Conservation (phyloP, 2,113 vertebrate species). For the Siniperca chuatsi region DNA sequence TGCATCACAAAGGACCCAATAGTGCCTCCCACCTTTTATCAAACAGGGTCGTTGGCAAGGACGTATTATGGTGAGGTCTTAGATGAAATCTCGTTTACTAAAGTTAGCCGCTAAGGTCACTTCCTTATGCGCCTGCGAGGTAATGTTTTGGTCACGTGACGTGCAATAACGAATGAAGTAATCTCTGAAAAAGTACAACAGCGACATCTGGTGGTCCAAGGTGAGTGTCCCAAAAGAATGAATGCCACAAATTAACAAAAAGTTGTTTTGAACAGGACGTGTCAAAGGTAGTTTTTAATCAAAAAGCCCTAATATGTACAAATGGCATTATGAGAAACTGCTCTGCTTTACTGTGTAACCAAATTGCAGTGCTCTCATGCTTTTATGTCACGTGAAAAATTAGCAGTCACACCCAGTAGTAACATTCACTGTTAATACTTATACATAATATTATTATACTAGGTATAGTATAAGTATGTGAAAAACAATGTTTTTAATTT, state of each 20-base stretch:
- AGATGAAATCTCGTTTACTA: neutral
- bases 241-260: neutral
- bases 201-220: conserved; percentile 44
- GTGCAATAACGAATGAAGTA: neutral
- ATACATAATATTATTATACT: neutral
- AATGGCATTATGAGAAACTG: neutral
- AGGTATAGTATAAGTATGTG: neutral
- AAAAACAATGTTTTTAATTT: conserved; percentile 3
- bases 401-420: neutral
- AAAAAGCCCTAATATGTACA: neutral
- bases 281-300: neutral
- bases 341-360: neutral
- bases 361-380: neutral
- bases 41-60: neutral
- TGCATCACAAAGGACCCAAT: neutral
- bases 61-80: neutral
- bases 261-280: neutral
- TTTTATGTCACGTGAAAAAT: neutral
- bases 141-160: conserved; percentile 67
- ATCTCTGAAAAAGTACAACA: neutral
- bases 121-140: neutral
- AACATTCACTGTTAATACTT: neutral
- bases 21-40: conserved; percentile 14
- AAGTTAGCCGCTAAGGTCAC: conserved; percentile 1
- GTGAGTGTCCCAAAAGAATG: neutral